Conservation (phyloP, 1,140 invertebrate genomes). For the Scylla paramamosain region DNA sequence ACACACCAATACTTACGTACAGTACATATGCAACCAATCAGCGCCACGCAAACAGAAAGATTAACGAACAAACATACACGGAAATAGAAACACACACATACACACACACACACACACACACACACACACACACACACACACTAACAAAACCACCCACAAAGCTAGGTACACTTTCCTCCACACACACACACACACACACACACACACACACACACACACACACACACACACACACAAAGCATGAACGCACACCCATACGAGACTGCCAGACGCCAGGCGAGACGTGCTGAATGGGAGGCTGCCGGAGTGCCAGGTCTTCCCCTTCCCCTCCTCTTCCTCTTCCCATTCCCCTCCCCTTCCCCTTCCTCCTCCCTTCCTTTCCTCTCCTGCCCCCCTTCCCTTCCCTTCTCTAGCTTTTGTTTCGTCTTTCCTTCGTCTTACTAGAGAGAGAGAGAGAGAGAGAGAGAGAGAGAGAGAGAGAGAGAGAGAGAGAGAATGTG, state of each 20-base stretch:
- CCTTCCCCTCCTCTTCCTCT: background rate
- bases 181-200: too few species aligned
- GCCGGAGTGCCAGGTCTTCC: background rate
- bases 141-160: too few species aligned
- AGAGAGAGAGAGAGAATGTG: too few species aligned
- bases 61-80: background rate
- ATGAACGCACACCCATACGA: background rate
- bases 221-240: background rate
- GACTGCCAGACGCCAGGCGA: background rate
- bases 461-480: too few species aligned
- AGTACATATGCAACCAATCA: background rate
- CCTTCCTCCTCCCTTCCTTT: background rate
- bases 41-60: background rate
- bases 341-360: background rate
- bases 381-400: background rate
- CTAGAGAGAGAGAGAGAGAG: too few species aligned
- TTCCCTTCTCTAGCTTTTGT: background rate
- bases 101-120: background rate
- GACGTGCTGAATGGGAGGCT: background rate
- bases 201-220: background rate
- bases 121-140: slow-evolving; percentile 20
- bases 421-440: too few species aligned
- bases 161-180: too few species aligned
- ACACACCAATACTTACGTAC: background rate
- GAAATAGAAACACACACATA: background rate